Base-by-base conservation (phyloP, 2,888 invertebrate genomes). In the Uropetala carovei region DNA sequence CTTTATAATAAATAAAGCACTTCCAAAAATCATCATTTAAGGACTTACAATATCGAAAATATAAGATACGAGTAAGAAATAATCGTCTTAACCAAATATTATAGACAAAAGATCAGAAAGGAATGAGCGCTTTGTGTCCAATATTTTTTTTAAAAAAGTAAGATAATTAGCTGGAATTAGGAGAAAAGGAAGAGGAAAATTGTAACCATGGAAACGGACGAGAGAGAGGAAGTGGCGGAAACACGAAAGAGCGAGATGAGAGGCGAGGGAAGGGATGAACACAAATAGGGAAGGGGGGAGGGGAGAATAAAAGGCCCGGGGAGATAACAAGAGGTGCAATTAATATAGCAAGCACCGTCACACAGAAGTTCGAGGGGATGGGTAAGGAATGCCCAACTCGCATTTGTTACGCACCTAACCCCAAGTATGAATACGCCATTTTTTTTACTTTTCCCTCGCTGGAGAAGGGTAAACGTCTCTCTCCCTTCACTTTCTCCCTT, bases 371-470 rank as follows among this genome's bases (percentile, higher is more conserved):
- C 57, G 83, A 56, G 57, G 83, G 83, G 16, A 10, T 75, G 75
- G 68, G 68, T 68, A n/a, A 68, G 43, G 83, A 18, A 16, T n/a
- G 16, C 83, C 56, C 18, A 83, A 56, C 56, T 18, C 56, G 30
- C 83, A 83, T 83, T 83, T 83, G 83, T 83, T 57, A 83, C 56
- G 83, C 83, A 57, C 83, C 82, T 16, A 82, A 43, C 82, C 43
- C 18, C 56, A 57, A 83, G 83, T 43, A 83, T 83, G 43, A 83
- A 83, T 83, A 43, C 83, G 57, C 57, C 14, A 83, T 56, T 83
- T 83, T 83, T 83, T 83, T 83, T 43, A 9, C 83, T 64, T 8
- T 83, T 16, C 83, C 43, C 83, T 43, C 83, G 83, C 43, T 43
- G 43, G 83, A 56, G 83, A 57, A 57, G 16, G 11, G 64, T 18